Base-by-base conservation (phyloP, 1,140 invertebrate species). In the Cardiocondyla obscurior region DNA sequence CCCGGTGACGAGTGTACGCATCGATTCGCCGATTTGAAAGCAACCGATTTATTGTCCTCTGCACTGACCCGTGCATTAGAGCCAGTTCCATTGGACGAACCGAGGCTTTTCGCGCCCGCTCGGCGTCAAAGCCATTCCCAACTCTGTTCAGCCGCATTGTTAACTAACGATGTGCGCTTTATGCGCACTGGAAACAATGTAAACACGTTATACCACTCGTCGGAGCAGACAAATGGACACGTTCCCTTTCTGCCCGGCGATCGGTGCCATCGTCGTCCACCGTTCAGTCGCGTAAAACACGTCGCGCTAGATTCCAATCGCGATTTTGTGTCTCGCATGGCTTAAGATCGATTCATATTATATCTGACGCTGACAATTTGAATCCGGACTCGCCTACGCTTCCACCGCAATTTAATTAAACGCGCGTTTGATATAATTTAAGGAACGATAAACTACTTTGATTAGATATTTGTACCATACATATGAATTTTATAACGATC, bases 121-220 rank as follows among this genome's bases (percentile, higher is more conserved):
- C 39, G 55, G 65, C 64, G 70, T 82, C 60, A 70, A 64, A 85
- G 79, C 58, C 83, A 85, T 82, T 82, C 64, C 28, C 57, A 30
- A 22, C 25, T 49, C 46, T 33, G 53, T 81, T 74, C 69, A n/a
- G 16, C 19, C 30, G 51, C 57, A 87, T 86, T 86, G 85, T 84
- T 70, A 86, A 86, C 81, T 87, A 87, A 87, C 84, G 81, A 86
- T 86, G 73, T 73, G 58, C 85, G 73, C 58, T 87, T 86, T 72
- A 70, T 77, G 65, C 72, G 64, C 49, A 81, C 44, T 83, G 64
- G 84, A 83, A 86, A 86, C 81, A 58, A 46, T 69, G 84, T 67
- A 76, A 87, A 77, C 81, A 55, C 64, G 85, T 76, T 82, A 70
- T 72, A 70, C 60, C 42, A 36, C 62, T 53, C 74, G 74, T 39